Evolutionary conservation across 2,797 vertebrate species (phyloP).

Genomic region (Sebastes kiyomatsui): DNA sequence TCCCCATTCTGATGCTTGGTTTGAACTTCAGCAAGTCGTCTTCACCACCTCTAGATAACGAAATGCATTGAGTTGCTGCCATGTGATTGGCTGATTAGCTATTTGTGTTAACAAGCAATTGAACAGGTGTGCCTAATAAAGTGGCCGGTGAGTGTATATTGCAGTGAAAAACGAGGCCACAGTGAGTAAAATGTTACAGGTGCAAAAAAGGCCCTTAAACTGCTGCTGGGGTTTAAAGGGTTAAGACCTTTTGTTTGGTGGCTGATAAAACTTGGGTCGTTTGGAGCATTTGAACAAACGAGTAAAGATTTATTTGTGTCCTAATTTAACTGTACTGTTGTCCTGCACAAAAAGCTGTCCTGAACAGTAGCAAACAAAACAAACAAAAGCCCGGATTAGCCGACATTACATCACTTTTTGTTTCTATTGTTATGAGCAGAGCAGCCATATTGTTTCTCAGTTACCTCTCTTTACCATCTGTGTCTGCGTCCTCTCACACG

Average conservation of each 20-base stretch:
- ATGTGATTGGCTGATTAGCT: too few relatives aligned
- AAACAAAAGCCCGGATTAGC: not conserved
- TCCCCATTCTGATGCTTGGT: too few relatives aligned
- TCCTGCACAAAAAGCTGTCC: not conserved
- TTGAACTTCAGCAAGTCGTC: too few relatives aligned
- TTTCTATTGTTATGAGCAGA: slow-evolving; percentile 14
- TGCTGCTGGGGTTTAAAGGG: too few relatives aligned
- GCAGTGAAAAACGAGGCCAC: too few relatives aligned
- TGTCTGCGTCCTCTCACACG: not conserved
- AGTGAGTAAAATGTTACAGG: too few relatives aligned
- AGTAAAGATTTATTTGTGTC: not conserved
- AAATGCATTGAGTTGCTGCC: too few relatives aligned
- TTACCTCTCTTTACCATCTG: not conserved
- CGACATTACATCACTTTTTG: not conserved
- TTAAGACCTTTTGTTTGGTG: not conserved
- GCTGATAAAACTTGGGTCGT: not conserved
- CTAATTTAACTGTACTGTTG: not conserved
- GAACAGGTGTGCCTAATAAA: too few relatives aligned
- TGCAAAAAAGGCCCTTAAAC: too few relatives aligned
- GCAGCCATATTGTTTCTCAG: not conserved
- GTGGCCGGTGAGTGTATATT: too few relatives aligned
- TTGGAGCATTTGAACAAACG: not conserved
- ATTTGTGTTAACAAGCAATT: too few relatives aligned
- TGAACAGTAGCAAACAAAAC: not conserved
- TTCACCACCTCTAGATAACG: rapidly evolving